phyloP scores from a whole-genome alignment of 2,797 vertebrate genomes.

The Mormyrus proboscirostris region DNA sequence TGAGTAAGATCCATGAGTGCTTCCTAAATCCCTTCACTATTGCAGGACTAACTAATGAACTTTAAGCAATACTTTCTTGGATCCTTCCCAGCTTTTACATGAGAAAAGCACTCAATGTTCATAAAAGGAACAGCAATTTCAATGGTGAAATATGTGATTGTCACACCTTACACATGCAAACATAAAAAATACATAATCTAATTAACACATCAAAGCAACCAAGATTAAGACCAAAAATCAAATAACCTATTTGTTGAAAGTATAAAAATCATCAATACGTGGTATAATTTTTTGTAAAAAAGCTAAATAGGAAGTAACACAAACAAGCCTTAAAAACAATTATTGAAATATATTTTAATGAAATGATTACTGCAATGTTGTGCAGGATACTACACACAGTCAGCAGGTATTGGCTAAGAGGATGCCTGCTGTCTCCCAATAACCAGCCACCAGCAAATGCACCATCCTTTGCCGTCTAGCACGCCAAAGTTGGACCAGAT shows the following conservation, averaged over 20 bases:
- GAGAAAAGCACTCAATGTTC: not conserved
- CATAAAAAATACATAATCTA: not conserved
- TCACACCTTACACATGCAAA: not conserved
- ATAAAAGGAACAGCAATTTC: not conserved
- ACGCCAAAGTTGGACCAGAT: too few species aligned
- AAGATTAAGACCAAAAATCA: not conserved
- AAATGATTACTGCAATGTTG: not conserved
- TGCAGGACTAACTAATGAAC: not conserved
- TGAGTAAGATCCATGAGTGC: too few species aligned
- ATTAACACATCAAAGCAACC: not conserved
- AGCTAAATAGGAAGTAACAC: not conserved
- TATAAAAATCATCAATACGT: not conserved
- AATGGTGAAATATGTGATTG: not conserved
- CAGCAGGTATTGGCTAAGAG: not conserved
- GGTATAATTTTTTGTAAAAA: not conserved
- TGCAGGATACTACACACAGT: not conserved
- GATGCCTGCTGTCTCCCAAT: not conserved
- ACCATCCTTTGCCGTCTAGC: too few species aligned
- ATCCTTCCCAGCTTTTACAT: not conserved
- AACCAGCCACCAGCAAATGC: not conserved
- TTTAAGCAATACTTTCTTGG: not conserved
- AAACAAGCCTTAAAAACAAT: not conserved
- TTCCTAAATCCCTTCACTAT: too few species aligned
- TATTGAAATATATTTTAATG: not conserved
- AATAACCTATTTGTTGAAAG: not conserved